Evolutionary conservation across 2,888 invertebrate species (phyloP).

Genomic region (Agonopterix heracliana): DNA sequence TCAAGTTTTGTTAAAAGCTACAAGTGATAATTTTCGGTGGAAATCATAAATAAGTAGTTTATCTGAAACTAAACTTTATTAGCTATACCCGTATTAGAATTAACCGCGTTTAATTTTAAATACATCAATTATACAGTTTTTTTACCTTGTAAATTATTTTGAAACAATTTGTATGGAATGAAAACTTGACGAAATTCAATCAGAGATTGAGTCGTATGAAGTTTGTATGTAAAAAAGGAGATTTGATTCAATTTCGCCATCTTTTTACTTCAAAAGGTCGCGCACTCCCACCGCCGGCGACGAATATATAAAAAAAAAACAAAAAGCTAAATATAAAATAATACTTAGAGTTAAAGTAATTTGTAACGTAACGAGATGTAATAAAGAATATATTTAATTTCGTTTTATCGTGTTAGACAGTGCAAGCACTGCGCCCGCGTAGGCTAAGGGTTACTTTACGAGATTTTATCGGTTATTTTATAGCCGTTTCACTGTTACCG

Average conservation of each 20-base stretch:
- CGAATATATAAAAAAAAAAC: conserved; percentile 26
- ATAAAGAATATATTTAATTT: conserved; percentile 46
- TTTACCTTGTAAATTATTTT: too few relatives aligned
- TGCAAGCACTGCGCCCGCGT: conserved; percentile 23
- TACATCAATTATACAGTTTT: too few relatives aligned
- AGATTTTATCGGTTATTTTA: conserved; percentile 26
- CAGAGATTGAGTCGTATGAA: too few relatives aligned
- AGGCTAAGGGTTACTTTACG: conserved; percentile 32
- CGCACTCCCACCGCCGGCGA: conserved; percentile 29
- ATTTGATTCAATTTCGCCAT: too few relatives aligned
- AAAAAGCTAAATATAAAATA: conserved; percentile 45
- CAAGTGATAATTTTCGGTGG: too few relatives aligned
- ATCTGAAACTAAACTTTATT: not conserved
- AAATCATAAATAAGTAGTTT: too few relatives aligned
- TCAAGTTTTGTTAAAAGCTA: not conserved
- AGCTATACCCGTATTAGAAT: too few relatives aligned
- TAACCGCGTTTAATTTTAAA: too few relatives aligned
- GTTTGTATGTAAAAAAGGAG: too few relatives aligned
- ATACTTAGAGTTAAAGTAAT: conserved; percentile 53
- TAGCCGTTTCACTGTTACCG: conserved; percentile 20
- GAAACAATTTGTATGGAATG: too few relatives aligned
- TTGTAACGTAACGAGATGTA: conserved; percentile 60
- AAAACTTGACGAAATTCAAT: too few relatives aligned
- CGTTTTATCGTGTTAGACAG: conserved; percentile 30
- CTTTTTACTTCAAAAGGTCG: conserved; percentile 1